These are phyloP conservation scores for Montipora foliosa DNA, from an alignment of 64 coral and sea anemone genomes.

Conservation along the genomic window DNA sequence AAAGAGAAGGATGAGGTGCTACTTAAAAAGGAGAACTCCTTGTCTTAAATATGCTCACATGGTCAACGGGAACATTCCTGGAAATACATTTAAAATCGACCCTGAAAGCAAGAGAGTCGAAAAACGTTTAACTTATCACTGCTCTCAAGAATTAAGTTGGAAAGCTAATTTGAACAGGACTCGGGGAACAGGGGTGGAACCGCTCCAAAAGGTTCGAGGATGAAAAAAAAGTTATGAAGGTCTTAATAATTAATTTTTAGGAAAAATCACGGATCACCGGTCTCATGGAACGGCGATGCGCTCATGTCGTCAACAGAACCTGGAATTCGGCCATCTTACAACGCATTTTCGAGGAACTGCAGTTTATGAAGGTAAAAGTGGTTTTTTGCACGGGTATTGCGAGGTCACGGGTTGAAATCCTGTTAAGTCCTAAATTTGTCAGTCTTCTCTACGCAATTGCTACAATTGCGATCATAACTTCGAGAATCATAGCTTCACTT, in stretches of 20 bases:
- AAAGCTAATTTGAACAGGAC: neutral
- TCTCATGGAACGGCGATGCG: too few species aligned
- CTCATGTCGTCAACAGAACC: too few species aligned
- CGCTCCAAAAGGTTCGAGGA: neutral
- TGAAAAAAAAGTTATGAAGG: neutral
- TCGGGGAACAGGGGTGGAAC: neutral
- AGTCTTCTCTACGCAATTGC: too few species aligned
- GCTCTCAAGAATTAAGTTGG: neutral
- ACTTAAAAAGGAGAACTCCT: neutral
- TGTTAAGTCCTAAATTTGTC: too few species aligned
- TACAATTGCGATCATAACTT: too few species aligned
- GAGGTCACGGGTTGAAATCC: too few species aligned
- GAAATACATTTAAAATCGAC: slow-evolving; percentile 21
- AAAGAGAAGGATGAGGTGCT: neutral
- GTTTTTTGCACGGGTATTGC: too few species aligned
- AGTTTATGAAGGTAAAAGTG: too few species aligned
- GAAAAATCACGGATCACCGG: too few species aligned
- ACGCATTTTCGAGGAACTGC: too few species aligned
- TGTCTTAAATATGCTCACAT: neutral
- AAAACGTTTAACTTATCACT: neutral
- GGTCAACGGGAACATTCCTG: slow-evolving; percentile 25
- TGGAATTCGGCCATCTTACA: too few species aligned
- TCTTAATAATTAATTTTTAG: neutral
- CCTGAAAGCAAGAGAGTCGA: neutral
- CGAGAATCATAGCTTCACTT: too few species aligned